Evolutionary conservation across 2,888 invertebrate species (phyloP).

Genomic region (Prosapia bicincta): DNA sequence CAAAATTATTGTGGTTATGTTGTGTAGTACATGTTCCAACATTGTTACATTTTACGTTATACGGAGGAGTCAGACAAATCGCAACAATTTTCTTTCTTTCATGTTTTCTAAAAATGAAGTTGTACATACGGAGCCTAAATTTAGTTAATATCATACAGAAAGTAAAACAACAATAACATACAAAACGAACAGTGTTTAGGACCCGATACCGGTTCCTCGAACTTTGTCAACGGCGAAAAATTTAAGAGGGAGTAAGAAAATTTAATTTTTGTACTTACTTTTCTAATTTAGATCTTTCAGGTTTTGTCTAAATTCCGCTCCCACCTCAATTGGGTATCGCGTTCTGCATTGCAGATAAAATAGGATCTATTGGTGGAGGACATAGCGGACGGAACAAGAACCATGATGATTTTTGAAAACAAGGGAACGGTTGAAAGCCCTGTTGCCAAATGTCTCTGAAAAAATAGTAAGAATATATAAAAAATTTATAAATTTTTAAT

Average conservation of each 20-base stretch:
- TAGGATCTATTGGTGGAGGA: constrained; percentile 36
- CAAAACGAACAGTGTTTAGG: background rate
- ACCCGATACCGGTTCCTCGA: constrained; percentile 20
- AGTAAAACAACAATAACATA: background rate
- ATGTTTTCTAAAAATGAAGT: background rate
- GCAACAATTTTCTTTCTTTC: too few relatives aligned
- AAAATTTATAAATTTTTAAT: too few relatives aligned
- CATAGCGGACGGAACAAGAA: constrained; percentile 39
- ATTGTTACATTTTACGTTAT: background rate
- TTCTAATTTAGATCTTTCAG: constrained; percentile 55
- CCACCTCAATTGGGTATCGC: constrained; percentile 33
- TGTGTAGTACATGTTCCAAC: background rate
- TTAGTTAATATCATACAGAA: background rate
- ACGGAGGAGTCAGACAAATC: background rate
- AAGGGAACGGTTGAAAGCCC: constrained; percentile 3
- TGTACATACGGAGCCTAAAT: background rate
- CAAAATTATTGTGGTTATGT: background rate
- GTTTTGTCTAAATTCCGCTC: constrained; percentile 37
- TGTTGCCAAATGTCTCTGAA: background rate
- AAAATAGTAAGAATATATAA: too few relatives aligned
- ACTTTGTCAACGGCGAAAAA: constrained; percentile 9
- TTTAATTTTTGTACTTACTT: constrained; percentile 21
- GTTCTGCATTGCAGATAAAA: constrained; percentile 37
- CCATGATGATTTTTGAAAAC: constrained; percentile 34
- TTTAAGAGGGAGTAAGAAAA: constrained; percentile 4